A percentile compares a stretch with the other conserved stretches of the same genome.
phyloP scores from a whole-genome alignment of 2,888 invertebrate species.

The Pemphredon lugubris region DNA sequence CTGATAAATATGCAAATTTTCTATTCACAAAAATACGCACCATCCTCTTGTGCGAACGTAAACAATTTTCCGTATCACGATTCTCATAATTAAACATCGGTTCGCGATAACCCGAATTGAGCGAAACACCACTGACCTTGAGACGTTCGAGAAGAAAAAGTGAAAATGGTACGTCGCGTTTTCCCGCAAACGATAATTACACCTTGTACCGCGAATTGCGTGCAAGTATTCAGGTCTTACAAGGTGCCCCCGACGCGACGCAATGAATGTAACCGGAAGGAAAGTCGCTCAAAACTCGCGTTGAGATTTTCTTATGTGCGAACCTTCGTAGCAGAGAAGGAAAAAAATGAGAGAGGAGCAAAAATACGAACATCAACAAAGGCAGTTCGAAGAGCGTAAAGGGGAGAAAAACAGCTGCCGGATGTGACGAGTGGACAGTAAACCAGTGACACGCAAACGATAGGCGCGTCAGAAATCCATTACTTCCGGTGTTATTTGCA shows the following conservation, averaged over 20 bases:
- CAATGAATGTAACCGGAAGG: constrained; percentile 3
- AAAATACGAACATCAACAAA: too few relatives aligned
- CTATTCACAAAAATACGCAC: background rate
- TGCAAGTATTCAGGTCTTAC: constrained; percentile 3
- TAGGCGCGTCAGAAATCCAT: too few relatives aligned
- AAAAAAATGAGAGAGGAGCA: too few relatives aligned
- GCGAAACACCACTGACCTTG: background rate
- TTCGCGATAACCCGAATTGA: background rate
- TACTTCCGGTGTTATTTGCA: too few relatives aligned
- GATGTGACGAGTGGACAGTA: too few relatives aligned
- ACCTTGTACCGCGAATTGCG: constrained; percentile 18
- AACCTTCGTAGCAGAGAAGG: too few relatives aligned
- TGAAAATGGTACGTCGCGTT: constrained; percentile 5
- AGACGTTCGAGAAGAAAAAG: constrained; percentile 12
- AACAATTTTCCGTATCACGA: too few relatives aligned
- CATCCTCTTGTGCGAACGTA: too few relatives aligned
- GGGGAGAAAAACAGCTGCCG: too few relatives aligned
- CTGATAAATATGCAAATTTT: background rate
- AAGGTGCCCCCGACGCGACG: constrained; percentile 10
- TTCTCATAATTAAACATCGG: background rate
- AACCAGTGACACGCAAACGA: too few relatives aligned
- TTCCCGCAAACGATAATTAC: constrained; percentile 12
- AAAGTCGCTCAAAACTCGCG: background rate
- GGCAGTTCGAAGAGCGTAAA: too few relatives aligned
- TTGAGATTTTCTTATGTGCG: too few relatives aligned